A percentile compares a stretch with the other conserved stretches of the same genome.
Evolutionary conservation across 2,888 invertebrate species (phyloP).

Genomic region (Busseola fusca): DNA sequence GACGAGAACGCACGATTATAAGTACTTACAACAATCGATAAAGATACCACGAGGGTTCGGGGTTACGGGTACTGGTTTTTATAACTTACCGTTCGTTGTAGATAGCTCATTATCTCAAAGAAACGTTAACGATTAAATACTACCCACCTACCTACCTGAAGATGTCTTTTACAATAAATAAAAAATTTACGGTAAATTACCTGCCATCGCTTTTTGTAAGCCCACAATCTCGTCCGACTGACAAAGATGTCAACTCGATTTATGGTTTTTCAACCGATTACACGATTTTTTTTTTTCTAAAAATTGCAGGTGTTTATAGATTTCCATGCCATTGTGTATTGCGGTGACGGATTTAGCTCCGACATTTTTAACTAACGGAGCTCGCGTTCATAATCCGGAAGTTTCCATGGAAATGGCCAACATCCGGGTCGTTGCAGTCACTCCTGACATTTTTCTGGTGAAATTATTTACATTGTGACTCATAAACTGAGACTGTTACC

Average conservation of each 20-base stretch:
- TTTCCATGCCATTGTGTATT: conserved; percentile 17
- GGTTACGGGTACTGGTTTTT: conserved; percentile 1
- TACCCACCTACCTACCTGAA: neutral
- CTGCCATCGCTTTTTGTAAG: neutral
- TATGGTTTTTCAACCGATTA: neutral
- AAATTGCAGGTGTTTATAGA: conserved; percentile 8
- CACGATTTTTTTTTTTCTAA: neutral
- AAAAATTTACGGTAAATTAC: neutral
- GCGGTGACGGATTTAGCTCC: conserved; percentile 15
- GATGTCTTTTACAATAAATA: neutral
- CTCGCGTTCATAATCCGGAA: conserved; percentile 25
- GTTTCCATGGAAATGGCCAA: conserved; percentile 29
- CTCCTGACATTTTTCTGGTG: conserved; percentile 31
- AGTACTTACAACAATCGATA: conserved; percentile 9
- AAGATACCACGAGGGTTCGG: conserved; percentile 1
- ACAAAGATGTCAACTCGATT: neutral
- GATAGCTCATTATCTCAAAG: neutral
- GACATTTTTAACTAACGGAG: conserved; percentile 31
- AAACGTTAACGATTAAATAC: neutral
- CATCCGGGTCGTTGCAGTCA: conserved; percentile 31
- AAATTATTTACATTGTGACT: conserved; percentile 44
- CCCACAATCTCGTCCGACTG: neutral
- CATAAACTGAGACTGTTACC: conserved; percentile 15
- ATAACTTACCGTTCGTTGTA: neutral
- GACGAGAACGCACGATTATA: conserved; percentile 45